These are phyloP conservation scores for Tyrannus savana DNA, from an alignment of 2,113 vertebrate species.

Conservation along the genomic window DNA sequence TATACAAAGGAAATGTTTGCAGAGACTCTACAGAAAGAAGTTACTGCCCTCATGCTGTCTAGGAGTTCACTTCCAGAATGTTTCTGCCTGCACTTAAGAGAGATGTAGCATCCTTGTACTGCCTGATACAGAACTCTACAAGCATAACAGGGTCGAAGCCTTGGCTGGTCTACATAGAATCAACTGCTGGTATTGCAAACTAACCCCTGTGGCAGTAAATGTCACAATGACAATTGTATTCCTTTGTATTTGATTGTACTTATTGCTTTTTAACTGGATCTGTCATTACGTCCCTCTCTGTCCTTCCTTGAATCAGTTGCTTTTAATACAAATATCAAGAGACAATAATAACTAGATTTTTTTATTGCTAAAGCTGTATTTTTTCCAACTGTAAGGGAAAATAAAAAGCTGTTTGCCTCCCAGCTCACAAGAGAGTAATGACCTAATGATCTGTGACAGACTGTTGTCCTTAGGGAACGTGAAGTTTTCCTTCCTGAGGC, in stretches of 20 bases:
- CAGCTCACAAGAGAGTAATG: neutral
- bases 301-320: neutral
- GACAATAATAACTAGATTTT: neutral
- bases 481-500: neutral
- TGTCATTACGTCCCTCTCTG: neutral
- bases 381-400: neutral
- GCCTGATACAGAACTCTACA: neutral
- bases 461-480: neutral
- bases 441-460: neutral
- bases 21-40: neutral
- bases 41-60: neutral
- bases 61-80: neutral
- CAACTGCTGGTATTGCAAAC: neutral
- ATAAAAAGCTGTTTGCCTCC: neutral
- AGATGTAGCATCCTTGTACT: neutral
- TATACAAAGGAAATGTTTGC: neutral
- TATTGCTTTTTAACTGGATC: neutral
- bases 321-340: neutral
- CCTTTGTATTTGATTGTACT: neutral
- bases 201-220: neutral
- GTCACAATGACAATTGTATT: slow-evolving; percentile 13
- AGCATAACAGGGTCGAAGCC: rapidly evolving
- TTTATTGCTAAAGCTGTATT: neutral
- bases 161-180: neutral
- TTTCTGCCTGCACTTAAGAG: neutral